phyloP scores from a whole-genome alignment of 1,140 invertebrate genomes.

The Brachionus koreanus region DNA sequence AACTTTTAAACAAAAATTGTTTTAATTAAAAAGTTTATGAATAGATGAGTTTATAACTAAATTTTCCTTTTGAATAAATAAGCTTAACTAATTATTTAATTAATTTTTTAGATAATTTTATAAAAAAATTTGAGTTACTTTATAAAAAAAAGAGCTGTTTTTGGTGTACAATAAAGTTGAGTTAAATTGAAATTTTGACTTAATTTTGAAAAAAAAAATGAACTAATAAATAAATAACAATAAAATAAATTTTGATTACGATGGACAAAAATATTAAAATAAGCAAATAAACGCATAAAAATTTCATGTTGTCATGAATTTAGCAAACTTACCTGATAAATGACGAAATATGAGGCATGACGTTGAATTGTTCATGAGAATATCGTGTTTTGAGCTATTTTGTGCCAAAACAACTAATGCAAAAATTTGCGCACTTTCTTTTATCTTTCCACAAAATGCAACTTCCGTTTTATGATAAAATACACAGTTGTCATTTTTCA shows the following conservation, averaged over 20 bases:
- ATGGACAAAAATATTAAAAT: neutral
- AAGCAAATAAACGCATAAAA: neutral
- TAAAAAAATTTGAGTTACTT: no score
- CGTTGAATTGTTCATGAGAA: constrained; percentile 17
- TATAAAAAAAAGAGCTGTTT: no score
- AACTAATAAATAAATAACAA: no score
- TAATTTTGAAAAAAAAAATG: neutral
- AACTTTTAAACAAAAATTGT: no score
- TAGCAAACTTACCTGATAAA: neutral
- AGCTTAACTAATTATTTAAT: no score
- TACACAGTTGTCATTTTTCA: constrained; percentile 18
- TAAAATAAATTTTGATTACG: neutral
- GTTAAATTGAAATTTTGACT: no score
- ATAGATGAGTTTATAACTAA: no score
- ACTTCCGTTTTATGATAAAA: constrained; percentile 37
- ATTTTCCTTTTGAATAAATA: no score
- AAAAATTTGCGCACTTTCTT: constrained; percentile 28
- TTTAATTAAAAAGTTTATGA: no score
- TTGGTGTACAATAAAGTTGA: no score
- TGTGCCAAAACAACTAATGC: constrained; percentile 38
- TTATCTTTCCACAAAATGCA: constrained; percentile 41
- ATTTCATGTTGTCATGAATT: constrained; percentile 5
- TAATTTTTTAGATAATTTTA: no score
- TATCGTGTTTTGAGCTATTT: neutral
- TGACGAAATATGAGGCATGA: constrained; percentile 35